Base-by-base conservation (phyloP, 1,140 invertebrate species). In the Drosophila serrata region DNA sequence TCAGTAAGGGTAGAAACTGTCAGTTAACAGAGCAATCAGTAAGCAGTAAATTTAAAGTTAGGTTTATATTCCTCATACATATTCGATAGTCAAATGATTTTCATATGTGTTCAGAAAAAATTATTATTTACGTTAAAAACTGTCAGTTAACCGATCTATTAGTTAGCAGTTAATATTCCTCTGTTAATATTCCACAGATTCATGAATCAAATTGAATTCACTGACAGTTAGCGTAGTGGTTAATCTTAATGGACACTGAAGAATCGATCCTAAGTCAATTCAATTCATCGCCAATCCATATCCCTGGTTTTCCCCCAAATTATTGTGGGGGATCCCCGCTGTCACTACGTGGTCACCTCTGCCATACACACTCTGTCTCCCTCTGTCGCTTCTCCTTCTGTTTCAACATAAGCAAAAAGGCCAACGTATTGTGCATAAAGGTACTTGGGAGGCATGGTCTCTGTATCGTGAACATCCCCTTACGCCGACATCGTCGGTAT, bases 371-470 rank as follows among this genome's bases (percentile, higher is more conserved):
- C 62, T 61, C 42, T 17, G 5, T 33, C 48, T 37, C n/a, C 24
- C 2, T 24, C 24, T 24, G 2, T 33, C 24, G 13, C 13, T 53
- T 22, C 13, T 55, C 51, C n/a, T 56, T 22, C 64, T 45, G 15
- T n/a, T 51, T 51, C 24, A 58, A 49, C 55, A 77, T 65, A 57
- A 77, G 75, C 45, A 82, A 65, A 82, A 82, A 69, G 78, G 69
- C 59, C 72, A 85, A 85, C 63, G 45, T 67, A 88, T 82, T 77
- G 84, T 88, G 80, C 85, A 84, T 48, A 61, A 87, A 82, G 84
- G 84, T 87, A 87, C 84, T 74, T 87, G 53, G 84, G 81, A 82
- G 82, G 78, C 55, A 37, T 65, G 48, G 48, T 69, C 33, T 69
- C 56, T 55, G 37, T 35, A 55, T 27, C 22, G 22, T 43, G n/a